Base-by-base conservation (phyloP, 2,113 vertebrate species). In the Lucifuga dentata region DNA sequence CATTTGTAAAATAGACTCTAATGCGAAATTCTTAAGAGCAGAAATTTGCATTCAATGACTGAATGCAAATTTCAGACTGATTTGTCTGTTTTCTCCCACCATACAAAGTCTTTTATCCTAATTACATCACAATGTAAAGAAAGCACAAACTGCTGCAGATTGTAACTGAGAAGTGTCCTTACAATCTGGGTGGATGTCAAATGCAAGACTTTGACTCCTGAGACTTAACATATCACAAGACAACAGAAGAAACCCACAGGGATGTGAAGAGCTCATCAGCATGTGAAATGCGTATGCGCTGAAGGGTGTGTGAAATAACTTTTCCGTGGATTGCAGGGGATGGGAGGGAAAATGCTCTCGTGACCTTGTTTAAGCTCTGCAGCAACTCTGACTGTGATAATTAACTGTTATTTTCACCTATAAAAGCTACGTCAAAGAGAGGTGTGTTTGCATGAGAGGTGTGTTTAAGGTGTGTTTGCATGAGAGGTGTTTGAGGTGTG, bases 401-500 rank as follows among this genome's bases (percentile, higher is more conserved):
- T 92, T 90, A 92, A 90, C 46, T 29, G 64, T 77, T 84, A 72
- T 70, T 85, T 88, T 76, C 64, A 78, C 73, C 45, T 73, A 73
- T 78, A 68, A 70, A 81, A 90, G 73, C 62, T 57, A 68, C 65
- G 41, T 50, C 59, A 65, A 72, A 55, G 45, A 53, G 56, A 56
- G 35, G 46, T 52, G 48, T 45, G 63, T 44, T 38, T 67, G 45
- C 21, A n/a, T 33, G 53, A 2, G 11, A 19, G n/a, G n/a, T n/a
- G n/a, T n/a, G n/a, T n/a, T n/a, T n/a, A n/a, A n/a, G n/a, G n/a
- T n/a, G n/a, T n/a, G n/a, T n/a, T n/a, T n/a, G n/a, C n/a, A n/a
- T n/a, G n/a, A n/a, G n/a, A n/a, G n/a, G n/a, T n/a, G n/a, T n/a
- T n/a, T n/a, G n/a, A n/a, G n/a, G n/a, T n/a, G n/a, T n/a, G n/a